Base-by-base conservation (phyloP, 2,797 vertebrate species). In the Psittacula echo region DNA sequence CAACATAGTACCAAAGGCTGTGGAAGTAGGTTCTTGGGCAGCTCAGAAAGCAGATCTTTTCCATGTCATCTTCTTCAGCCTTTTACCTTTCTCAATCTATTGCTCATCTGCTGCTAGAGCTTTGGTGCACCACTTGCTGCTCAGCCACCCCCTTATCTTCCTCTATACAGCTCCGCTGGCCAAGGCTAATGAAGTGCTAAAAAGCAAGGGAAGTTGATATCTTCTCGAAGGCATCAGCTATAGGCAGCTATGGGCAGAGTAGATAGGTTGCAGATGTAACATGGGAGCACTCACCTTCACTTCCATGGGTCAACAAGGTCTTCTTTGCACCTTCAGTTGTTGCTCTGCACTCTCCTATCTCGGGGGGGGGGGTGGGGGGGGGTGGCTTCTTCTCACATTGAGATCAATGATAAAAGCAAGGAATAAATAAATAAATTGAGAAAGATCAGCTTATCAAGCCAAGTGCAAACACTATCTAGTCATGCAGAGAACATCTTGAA, bases 391-490 rank as follows among this genome's bases (percentile, higher is more conserved):
- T 65, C 68, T 72, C 61, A 39, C 32, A 9, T 10, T 48, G 61
- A 71, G 54, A 86, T 72, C n/a, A 56, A 27, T 8, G 44, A 94
- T 77, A 71, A 89, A 89, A 74, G 21, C 1, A 1, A 27, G 26
- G 21, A 91, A 94, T 41, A 91, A 87, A 71, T 76, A 96, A 76
- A 89, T 67, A 60, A 79, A 51, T n/a, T 89, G 75, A 87, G 87
- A 93, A 92, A 94, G 76, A 94, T 74, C 87, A 68, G 51, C 61
- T 89, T 66, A 53, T 80, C 75, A 68, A 39, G 60, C 62, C 51
- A 83, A 79, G 72, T 19, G 37, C 56, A 92, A 89, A 77, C 13
- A 39, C n/a, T 47, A 27, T n/a, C 32, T 20, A 56, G 42, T 67
- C 76, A 94, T 66, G 58, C 81, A 78, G 62, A 82, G 50, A 85